These are phyloP conservation scores for Anguilla marmorata DNA, from an alignment of 2,797 vertebrate genomes.

Conservation along the genomic window DNA sequence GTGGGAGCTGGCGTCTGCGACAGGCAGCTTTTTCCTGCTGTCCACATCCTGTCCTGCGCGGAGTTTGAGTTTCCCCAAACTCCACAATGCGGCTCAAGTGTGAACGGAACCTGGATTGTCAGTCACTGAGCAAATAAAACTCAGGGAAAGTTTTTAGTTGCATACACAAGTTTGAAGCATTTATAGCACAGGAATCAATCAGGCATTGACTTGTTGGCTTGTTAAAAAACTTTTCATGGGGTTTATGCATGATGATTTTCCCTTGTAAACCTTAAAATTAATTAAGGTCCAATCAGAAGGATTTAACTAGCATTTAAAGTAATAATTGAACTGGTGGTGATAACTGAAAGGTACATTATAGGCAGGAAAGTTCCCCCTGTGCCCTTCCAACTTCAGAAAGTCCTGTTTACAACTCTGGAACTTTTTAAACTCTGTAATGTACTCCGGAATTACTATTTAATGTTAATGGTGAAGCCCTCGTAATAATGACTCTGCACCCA, in stretches of 20 bases:
- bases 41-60: slow-evolving; percentile 67
- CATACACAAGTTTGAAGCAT: background rate
- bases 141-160: background rate
- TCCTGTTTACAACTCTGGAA: background rate
- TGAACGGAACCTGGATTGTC: background rate
- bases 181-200: background rate
- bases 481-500: background rate
- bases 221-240: background rate
- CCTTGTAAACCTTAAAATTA: background rate
- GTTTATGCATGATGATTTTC: background rate
- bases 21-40: slow-evolving; percentile 56
- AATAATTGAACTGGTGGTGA: background rate
- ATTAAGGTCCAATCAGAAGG: background rate
- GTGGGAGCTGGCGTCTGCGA: slow-evolving; percentile 44
- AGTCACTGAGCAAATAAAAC: background rate
- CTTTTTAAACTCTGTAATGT: background rate
- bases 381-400: background rate
- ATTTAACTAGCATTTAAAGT: background rate
- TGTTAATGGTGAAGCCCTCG: background rate
- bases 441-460: background rate
- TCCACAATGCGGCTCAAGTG: background rate
- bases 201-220: background rate
- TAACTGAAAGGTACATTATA: background rate
- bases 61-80: slow-evolving; percentile 53
- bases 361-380: background rate